Conservation (phyloP, 2,113 vertebrate species). For the Gyps fulvus region DNA sequence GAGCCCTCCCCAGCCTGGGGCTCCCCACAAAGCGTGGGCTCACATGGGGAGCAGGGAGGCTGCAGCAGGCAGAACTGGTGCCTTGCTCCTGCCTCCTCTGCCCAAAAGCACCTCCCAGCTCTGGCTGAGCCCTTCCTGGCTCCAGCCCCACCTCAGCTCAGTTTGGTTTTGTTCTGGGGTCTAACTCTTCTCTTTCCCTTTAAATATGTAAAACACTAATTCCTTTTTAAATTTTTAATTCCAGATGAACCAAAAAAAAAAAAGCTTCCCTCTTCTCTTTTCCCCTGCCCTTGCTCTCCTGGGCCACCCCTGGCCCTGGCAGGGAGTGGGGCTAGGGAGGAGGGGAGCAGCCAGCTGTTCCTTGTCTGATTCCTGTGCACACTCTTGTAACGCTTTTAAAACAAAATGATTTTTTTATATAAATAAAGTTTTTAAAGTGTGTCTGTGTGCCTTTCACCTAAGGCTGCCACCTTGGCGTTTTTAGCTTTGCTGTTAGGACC, state of each 20-base stretch:
- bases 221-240: conserved; percentile 64
- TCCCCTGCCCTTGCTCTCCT: neutral
- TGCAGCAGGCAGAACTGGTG: neutral
- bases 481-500: neutral
- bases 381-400: conserved; percentile 81
- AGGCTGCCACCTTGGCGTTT: rapidly evolving
- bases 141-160: conserved; percentile 5
- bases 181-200: conserved; percentile 61
- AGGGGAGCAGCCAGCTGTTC: neutral
- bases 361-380: conserved; percentile 65
- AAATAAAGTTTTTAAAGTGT: conserved; percentile 85
- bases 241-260: conserved; percentile 77
- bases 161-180: conserved; percentile 43
- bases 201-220: conserved; percentile 77
- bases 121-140: neutral
- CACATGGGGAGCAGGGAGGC: neutral
- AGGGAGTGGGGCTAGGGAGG: neutral
- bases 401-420: conserved; percentile 84
- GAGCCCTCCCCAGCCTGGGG: neutral
- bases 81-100: neutral
- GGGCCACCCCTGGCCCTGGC: neutral
- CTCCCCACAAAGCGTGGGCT: neutral
- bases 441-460: neutral
- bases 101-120: neutral
- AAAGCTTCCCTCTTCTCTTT: conserved; percentile 13